phyloP scores from a whole-genome alignment of 2,888 invertebrate genomes.

The Archips crataeganus region DNA sequence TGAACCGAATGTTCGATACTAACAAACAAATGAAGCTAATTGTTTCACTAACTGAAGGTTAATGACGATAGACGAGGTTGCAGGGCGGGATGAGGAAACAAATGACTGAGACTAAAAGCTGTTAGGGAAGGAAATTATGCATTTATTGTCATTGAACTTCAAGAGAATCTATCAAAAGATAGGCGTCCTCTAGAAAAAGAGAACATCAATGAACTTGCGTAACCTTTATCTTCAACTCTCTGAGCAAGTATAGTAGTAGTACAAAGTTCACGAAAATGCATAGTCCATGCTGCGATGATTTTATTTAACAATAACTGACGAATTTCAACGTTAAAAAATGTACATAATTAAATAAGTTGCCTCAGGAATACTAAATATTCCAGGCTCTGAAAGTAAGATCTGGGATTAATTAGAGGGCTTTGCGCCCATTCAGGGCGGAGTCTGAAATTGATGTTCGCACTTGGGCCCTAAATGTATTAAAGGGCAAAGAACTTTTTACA shows the following conservation, averaged over 20 bases:
- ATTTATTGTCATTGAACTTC: no score
- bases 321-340: no score
- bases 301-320: no score
- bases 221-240: no score
- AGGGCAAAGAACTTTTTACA: conserved; percentile 25
- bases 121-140: no score
- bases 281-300: no score
- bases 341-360: no score
- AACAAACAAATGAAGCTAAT: conserved; percentile 39
- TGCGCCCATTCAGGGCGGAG: conserved; percentile 14
- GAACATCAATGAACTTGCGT: no score
- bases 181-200: no score
- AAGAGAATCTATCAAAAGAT: background rate
- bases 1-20: conserved; percentile 28
- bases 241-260: no score
- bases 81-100: conserved; percentile 12
- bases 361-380: background rate
- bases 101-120: background rate
- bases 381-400: background rate
- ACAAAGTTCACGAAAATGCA: no score
- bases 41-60: conserved; percentile 35
- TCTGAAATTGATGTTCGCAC: conserved; percentile 20
- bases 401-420: conserved; percentile 20
- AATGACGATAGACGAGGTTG: conserved; percentile 36
- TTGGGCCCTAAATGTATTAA: background rate